phyloP scores from a whole-genome alignment of 2,797 vertebrate genomes.

The Acanthurus lineatus region DNA sequence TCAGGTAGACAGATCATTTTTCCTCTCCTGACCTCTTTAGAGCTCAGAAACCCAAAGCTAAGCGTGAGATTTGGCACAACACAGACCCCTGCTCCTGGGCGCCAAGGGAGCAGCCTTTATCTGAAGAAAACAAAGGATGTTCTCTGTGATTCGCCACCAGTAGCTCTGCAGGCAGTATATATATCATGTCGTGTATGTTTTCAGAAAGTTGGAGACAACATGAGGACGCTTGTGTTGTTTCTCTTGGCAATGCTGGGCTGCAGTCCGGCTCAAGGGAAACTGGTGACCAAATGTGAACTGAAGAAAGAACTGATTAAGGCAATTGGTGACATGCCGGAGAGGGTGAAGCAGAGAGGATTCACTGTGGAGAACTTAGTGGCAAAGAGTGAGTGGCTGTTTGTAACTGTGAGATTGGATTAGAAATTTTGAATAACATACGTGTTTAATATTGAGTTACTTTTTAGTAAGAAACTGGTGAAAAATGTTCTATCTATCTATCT shows the following conservation, averaged over 20 bases:
- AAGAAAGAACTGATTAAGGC: not conserved
- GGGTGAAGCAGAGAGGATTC: not conserved
- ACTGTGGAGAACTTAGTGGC: constrained; percentile 4
- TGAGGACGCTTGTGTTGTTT: constrained; percentile 42
- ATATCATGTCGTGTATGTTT: not conserved
- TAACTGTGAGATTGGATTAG: too few relatives aligned
- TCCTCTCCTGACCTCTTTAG: constrained; percentile 4
- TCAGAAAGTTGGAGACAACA: constrained; percentile 12
- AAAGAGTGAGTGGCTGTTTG: constrained; percentile 48
- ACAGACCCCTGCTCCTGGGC: not conserved
- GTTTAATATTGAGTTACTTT: too few relatives aligned
- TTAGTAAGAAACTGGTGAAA: too few relatives aligned
- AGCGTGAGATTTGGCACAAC: constrained; percentile 4
- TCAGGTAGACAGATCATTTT: constrained; percentile 32
- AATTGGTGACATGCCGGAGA: not conserved
- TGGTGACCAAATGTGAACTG: constrained; percentile 54
- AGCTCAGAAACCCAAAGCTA: not conserved
- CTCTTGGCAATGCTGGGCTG: constrained; percentile 36
- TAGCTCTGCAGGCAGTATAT: constrained; percentile 14
- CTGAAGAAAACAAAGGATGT: constrained; percentile 36
- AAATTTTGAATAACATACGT: too few relatives aligned
- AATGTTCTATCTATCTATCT: too few relatives aligned
- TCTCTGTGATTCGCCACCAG: not conserved
- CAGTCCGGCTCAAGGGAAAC: not conserved
- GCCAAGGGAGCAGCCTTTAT: constrained; percentile 24